A percentile compares a stretch with the other conserved stretches of the same genome.
Evolutionary conservation across 30 jellyfish, hydroid and myxozoan species (phyloP).

Genomic region (Rhopilema esculentum): DNA sequence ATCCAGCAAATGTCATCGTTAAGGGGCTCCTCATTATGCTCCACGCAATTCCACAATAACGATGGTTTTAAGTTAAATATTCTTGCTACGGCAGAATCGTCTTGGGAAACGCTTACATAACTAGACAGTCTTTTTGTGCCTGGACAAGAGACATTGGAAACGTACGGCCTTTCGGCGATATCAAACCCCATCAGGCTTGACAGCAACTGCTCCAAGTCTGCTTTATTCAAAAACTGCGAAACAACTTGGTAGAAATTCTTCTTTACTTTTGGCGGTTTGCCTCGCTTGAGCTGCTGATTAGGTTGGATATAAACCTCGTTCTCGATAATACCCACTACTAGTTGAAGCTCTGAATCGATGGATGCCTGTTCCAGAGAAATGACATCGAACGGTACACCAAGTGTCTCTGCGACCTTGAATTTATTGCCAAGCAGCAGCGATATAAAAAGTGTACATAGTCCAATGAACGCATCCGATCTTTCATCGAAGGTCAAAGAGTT

Average conservation of each 20-base stretch:
- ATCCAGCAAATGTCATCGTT: slow-evolving; percentile 28
- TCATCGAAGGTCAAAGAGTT: slow-evolving; percentile 56
- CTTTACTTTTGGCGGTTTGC: slow-evolving; percentile 55
- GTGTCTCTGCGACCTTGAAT: slow-evolving; percentile 25
- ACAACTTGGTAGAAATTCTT: slow-evolving; percentile 55
- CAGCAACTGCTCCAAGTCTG: slow-evolving; percentile 40
- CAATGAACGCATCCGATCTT: slow-evolving; percentile 76
- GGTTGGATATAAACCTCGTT: slow-evolving; percentile 38
- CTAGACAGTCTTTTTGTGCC: slow-evolving; percentile 65
- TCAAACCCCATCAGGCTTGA: slow-evolving; percentile 29
- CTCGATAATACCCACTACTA: slow-evolving; percentile 63
- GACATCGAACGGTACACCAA: slow-evolving; percentile 73
- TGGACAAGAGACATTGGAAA: slow-evolving; percentile 40
- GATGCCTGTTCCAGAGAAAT: slow-evolving; percentile 66
- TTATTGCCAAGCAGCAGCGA: slow-evolving; percentile 53
- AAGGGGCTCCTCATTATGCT: slow-evolving; percentile 16
- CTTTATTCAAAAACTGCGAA: slow-evolving; percentile 52
- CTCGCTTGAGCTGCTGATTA: slow-evolving; percentile 52
- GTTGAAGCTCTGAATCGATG: slow-evolving; percentile 69
- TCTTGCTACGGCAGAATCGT: slow-evolving; percentile 67
- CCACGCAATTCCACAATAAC: slow-evolving; percentile 33
- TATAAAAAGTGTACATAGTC: slow-evolving; percentile 62
- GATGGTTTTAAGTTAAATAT: slow-evolving; percentile 64
- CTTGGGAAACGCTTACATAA: slow-evolving; percentile 63
- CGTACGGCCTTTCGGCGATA: not conserved